phyloP scores from a whole-genome alignment of 2,888 invertebrate species.

The Drosophila merina region DNA sequence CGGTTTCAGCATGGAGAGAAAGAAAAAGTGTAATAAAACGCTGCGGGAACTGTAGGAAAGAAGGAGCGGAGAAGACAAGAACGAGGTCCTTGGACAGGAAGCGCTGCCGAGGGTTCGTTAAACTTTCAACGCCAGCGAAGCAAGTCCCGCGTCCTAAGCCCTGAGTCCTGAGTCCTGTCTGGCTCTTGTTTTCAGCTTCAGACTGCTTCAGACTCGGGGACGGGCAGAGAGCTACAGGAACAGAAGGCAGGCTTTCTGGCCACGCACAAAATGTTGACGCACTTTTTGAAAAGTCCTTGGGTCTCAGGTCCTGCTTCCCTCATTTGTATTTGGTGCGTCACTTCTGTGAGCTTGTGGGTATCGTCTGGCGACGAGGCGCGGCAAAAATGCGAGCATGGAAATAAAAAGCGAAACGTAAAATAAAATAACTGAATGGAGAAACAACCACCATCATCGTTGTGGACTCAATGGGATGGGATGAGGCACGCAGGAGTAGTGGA shows the following conservation, averaged over 20 bases:
- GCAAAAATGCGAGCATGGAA: slow-evolving; percentile 11
- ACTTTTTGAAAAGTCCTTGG: slow-evolving; percentile 49
- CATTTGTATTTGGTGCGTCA: slow-evolving; percentile 67
- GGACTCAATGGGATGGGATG: slow-evolving; percentile 1
- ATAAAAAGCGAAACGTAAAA: slow-evolving; percentile 36
- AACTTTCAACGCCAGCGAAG: slow-evolving; percentile 56
- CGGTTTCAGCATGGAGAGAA: slow-evolving; percentile 32
- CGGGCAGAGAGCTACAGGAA: background rate
- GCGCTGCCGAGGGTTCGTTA: slow-evolving; percentile 71
- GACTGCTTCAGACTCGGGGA: slow-evolving; percentile 40
- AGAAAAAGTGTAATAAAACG: slow-evolving; percentile 70
- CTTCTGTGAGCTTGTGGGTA: slow-evolving; percentile 65
- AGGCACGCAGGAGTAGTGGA: background rate
- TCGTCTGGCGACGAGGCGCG: slow-evolving; percentile 75
- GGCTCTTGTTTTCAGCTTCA: background rate
- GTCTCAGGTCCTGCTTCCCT: slow-evolving; percentile 43
- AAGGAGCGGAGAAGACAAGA: slow-evolving; percentile 1
- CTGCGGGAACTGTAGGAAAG: slow-evolving; percentile 1
- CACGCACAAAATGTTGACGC: slow-evolving; percentile 57
- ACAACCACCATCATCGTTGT: slow-evolving; percentile 45
- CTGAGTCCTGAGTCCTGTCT: slow-evolving; percentile 36
- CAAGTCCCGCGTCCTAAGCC: slow-evolving; percentile 28
- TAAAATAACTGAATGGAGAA: slow-evolving; percentile 49
- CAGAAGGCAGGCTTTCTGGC: slow-evolving; percentile 49
- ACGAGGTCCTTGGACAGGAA: slow-evolving; percentile 63